Evolutionary conservation across 2,888 invertebrate species (phyloP).

Genomic region (Schrankia costaestrigalis): DNA sequence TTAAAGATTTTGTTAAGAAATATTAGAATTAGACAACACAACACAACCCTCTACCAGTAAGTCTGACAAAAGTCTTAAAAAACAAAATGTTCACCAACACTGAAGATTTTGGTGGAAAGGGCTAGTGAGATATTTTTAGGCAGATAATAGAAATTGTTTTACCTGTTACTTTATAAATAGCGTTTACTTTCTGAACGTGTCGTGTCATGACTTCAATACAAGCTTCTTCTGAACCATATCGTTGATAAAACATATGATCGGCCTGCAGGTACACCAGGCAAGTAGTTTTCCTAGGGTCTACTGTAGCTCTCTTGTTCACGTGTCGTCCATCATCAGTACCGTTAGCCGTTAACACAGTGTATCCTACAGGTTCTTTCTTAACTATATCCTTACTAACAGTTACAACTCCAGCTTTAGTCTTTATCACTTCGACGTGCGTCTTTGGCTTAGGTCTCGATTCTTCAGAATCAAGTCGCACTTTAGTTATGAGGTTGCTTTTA

Average conservation of each 20-base stretch:
- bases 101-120: too few relatives aligned
- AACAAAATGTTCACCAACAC: too few relatives aligned
- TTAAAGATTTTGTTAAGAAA: too few relatives aligned
- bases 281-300: conserved; percentile 93
- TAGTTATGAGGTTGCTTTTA: conserved; percentile 77
- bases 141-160: conserved; percentile 33
- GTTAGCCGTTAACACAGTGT: conserved; percentile 68
- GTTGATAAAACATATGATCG: conserved; percentile 96
- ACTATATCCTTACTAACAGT: conserved; percentile 83
- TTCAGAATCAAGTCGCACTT: conserved; percentile 74
- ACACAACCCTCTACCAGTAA: too few relatives aligned
- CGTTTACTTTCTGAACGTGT: conserved; percentile 95
- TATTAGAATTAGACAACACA: too few relatives aligned
- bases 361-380: conserved; percentile 79
- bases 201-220: conserved; percentile 97
- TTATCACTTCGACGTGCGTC: conserved; percentile 84
- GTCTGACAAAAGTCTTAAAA: too few relatives aligned
- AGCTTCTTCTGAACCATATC: conserved; percentile 95
- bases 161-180: conserved; percentile 93
- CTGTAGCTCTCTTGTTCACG: conserved; percentile 84
- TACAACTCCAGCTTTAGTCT: conserved; percentile 83
- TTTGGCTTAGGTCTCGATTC: conserved; percentile 83
- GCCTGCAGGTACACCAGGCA: conserved; percentile 98
- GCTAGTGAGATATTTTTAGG: conserved; percentile 1
- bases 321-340: conserved; percentile 80